Percentiles rank a stretch among this genome's conserved stretches.
Conservation (phyloP, 1,140 invertebrate genomes). For the Drosophila sp. region DNA sequence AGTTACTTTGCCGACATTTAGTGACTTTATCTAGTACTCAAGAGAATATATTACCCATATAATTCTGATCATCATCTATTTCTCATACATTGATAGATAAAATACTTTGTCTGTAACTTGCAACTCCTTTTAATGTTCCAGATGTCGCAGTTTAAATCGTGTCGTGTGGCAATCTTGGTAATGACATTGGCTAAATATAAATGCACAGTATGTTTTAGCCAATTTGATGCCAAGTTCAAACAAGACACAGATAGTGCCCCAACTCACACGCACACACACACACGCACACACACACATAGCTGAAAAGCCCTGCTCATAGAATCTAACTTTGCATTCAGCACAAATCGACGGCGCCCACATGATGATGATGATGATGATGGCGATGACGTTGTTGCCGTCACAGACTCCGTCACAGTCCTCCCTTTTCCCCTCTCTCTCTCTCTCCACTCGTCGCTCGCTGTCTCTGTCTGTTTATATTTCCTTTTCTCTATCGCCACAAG, state of each 20-base stretch:
- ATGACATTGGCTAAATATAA: conserved; percentile 60
- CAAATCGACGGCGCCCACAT: conserved; percentile 57
- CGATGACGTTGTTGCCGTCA: conserved; percentile 17
- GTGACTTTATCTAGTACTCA: no score
- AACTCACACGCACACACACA: conserved; percentile 29
- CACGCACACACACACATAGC: not conserved
- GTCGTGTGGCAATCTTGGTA: conserved; percentile 36
- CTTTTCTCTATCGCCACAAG: conserved; percentile 17
- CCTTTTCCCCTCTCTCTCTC: not conserved
- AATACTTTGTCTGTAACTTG: not conserved
- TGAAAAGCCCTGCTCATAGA: conserved; percentile 17
- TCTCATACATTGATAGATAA: not conserved
- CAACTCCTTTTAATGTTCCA: conserved; percentile 7
- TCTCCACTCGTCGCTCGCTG: not conserved
- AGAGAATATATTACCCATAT: no score
- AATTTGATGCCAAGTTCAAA: conserved; percentile 59
- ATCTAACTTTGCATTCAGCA: conserved; percentile 53
- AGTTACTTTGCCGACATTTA: no score
- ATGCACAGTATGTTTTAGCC: conserved; percentile 55
- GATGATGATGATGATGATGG: conserved; percentile 12
- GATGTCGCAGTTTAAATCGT: conserved; percentile 23
- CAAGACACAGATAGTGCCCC: conserved; percentile 41
- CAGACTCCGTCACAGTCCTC: conserved; percentile 8
- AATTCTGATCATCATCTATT: not conserved
- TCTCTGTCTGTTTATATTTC: not conserved